phyloP scores from a whole-genome alignment of 2,888 invertebrate species.

The Dorcus hopei region DNA sequence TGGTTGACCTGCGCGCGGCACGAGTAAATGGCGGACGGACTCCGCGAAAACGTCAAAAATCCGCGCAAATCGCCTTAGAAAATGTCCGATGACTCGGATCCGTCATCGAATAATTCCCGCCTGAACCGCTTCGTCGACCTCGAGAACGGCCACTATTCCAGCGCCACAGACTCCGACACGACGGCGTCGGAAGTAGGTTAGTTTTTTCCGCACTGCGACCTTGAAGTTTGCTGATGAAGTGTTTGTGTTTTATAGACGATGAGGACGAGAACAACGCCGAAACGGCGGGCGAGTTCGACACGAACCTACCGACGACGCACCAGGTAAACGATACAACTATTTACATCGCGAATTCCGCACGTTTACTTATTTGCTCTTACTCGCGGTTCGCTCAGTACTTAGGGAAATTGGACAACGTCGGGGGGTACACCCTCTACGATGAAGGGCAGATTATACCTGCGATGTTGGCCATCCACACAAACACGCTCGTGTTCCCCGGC shows the following conservation, averaged over 20 bases:
- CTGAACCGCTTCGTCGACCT: constrained; percentile 1
- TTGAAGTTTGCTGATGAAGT: neutral
- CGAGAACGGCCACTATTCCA: constrained; percentile 10
- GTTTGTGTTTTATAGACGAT: constrained; percentile 22
- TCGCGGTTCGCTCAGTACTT: constrained; percentile 39
- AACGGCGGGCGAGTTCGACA: constrained; percentile 37
- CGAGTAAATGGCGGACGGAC: neutral
- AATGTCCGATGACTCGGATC: constrained; percentile 16
- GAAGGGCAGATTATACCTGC: constrained; percentile 38
- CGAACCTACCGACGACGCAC: constrained; percentile 45
- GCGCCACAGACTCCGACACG: constrained; percentile 7
- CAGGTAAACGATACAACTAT: constrained; percentile 31
- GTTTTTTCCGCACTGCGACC: neutral
- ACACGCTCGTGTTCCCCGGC: constrained; percentile 70
- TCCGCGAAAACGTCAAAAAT: neutral
- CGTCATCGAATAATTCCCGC: neutral
- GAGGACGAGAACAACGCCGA: constrained; percentile 19
- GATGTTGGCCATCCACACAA: constrained; percentile 43
- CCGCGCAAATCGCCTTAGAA: neutral
- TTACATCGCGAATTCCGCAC: too few species aligned
- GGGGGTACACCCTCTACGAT: constrained; percentile 47
- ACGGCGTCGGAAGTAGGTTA: constrained; percentile 17
- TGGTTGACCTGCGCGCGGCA: too few species aligned
- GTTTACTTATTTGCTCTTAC: too few species aligned
- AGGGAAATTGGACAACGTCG: constrained; percentile 43